phyloP scores from a whole-genome alignment of 2,113 vertebrate species.

The Rhabdomys dilectus region DNA sequence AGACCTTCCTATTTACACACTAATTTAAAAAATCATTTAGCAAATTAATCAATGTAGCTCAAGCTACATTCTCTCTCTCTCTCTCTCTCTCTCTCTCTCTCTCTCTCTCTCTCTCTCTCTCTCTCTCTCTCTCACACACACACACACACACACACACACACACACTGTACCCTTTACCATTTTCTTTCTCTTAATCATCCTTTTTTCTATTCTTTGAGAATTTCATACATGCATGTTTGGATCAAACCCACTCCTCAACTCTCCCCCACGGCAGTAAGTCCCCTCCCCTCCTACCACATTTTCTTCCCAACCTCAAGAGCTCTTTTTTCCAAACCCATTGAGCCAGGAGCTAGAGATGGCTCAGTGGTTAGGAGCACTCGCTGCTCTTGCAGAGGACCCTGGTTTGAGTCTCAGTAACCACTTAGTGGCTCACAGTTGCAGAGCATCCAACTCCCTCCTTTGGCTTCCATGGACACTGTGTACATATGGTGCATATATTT shows the following conservation, averaged over 20 bases:
- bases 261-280: background rate
- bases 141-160: background rate
- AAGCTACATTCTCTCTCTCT: background rate
- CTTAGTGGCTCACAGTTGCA: background rate
- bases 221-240: background rate
- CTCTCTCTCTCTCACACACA: background rate
- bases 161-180: background rate
- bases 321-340: background rate
- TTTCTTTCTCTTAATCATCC: background rate
- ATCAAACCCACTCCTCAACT: background rate
- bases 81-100: no score
- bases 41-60: constrained; percentile 35
- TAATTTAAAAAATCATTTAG: background rate
- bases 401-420: background rate
- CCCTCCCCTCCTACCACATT: background rate
- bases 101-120: no score
- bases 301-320: background rate
- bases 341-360: background rate
- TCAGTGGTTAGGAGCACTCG: background rate
- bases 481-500: background rate
- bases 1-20: constrained; percentile 26
- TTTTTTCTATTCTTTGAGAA: background rate
- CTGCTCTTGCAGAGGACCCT: background rate
- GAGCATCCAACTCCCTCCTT: background rate
- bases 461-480: background rate